phyloP scores from a whole-genome alignment of 2,888 invertebrate species.

The Aquatica leii region DNA sequence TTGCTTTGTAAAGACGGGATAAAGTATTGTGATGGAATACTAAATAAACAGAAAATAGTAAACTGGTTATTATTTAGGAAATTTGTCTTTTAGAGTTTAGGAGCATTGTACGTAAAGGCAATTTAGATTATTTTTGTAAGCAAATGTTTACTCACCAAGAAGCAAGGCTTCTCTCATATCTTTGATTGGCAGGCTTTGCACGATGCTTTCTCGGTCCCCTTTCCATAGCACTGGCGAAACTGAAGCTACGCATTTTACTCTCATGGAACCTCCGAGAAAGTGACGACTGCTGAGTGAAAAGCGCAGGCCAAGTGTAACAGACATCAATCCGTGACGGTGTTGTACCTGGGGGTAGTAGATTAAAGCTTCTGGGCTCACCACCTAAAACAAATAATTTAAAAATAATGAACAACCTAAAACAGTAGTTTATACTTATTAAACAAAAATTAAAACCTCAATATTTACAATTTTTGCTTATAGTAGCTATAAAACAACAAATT shows the following conservation, averaged over 20 bases:
- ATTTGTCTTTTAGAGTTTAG: no score
- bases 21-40: conserved; percentile 27
- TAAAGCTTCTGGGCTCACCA: conserved; percentile 62
- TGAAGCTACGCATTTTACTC: conserved; percentile 69
- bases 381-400: conserved; percentile 58
- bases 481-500: no score
- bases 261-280: conserved; percentile 68
- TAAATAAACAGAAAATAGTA: not conserved
- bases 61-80: conserved; percentile 1
- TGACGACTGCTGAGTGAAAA: conserved; percentile 65
- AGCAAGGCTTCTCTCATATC: conserved; percentile 70
- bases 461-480: no score
- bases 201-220: conserved; percentile 67
- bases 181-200: conserved; percentile 65
- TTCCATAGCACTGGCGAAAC: conserved; percentile 69
- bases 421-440: no score
- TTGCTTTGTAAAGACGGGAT: conserved; percentile 25
- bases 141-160: conserved; percentile 63
- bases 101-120: no score
- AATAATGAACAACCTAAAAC: no score
- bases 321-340: conserved; percentile 67
- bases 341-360: conserved; percentile 64
- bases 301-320: conserved; percentile 66
- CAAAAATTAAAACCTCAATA: no score
- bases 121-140: no score